Evolutionary conservation across 2,113 vertebrate genomes (phyloP).

Genomic region (Caloenas nicobarica): DNA sequence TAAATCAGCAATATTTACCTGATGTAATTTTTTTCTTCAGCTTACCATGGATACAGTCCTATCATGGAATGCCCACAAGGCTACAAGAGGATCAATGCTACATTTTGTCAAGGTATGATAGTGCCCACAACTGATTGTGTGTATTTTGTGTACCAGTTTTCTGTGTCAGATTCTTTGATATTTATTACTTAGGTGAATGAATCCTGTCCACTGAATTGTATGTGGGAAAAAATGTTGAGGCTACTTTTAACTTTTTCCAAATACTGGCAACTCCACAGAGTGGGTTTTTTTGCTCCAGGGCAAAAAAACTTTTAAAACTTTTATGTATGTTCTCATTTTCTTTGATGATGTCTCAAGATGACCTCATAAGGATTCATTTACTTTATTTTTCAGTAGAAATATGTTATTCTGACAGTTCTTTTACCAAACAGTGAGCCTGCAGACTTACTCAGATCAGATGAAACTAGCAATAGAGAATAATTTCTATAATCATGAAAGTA

Average conservation of each 20-base stretch:
- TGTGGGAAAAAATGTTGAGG: not conserved
- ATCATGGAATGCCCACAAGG: slow-evolving; percentile 90
- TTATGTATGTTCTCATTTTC: not conserved
- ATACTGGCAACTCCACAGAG: not conserved
- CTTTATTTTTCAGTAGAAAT: not conserved
- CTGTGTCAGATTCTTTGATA: not conserved
- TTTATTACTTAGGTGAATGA: not conserved
- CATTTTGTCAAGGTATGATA: slow-evolving; percentile 90
- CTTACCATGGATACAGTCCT: slow-evolving; percentile 80
- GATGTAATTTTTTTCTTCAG: slow-evolving; percentile 64
- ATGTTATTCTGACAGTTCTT: not conserved
- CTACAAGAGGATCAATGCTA: slow-evolving; percentile 91
- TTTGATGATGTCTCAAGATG: not conserved
- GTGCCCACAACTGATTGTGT: not conserved
- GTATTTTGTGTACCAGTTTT: not conserved
- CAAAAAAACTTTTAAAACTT: not conserved
- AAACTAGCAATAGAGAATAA: not conserved
- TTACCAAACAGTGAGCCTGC: not conserved
- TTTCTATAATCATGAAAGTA: not conserved
- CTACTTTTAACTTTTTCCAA: not conserved
- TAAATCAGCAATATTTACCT: not conserved
- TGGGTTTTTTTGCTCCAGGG: not conserved
- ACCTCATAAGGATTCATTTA: not conserved
- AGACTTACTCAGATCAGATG: not conserved
- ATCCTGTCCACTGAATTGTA: not conserved